Base-by-base conservation (phyloP, 2,797 vertebrate species). In the Hydrophis major region DNA sequence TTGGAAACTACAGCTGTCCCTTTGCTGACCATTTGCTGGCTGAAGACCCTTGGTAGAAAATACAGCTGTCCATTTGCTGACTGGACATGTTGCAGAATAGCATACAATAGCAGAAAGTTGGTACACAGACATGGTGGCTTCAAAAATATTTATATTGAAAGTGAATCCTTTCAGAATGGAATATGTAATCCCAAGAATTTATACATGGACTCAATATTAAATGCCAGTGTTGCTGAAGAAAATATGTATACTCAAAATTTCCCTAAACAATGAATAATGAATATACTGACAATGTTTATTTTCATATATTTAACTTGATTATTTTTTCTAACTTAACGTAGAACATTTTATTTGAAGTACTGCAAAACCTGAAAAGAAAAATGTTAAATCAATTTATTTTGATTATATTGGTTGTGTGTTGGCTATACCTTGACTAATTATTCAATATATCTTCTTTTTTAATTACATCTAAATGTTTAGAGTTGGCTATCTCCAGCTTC, bases 391-490 rank as follows among this genome's bases (percentile, higher is more conserved):
- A 5, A 61, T 74, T 37, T 74, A 74, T 74, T 74, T 74, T 74
- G 14, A 1, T 91, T 90, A n/a, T 57, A 1, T 66, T 92, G 27
- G 1, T 86, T 37, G 0, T 90, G 32, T 78, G 0, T 92, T 94
- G 94, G 61, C 69, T 92, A 92, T 89, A 63, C 88, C 93, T 57
- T 89, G 47, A 93, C 27, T 94, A 93, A 92, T 90, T 53, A 94
- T 89, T 78, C 90, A 32, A 16, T 93, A 93, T 8, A 0, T 28
- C 22, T 93, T 94, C 6, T 25, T 59, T 86, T 92, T 93, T 95
- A 96, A 96, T 96, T 93, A 88, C 59, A 66, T 69, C 27, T 91
- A 27, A 13, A 90, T 86, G 95, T 95, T 95, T 92, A 66, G 18
- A 63, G 90, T 32, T 1, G 18, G 91, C 95, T 95, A 87, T 94